These are phyloP conservation scores for Malacosoma neustria DNA, from an alignment of 2,888 invertebrate species.

Conservation along the genomic window DNA sequence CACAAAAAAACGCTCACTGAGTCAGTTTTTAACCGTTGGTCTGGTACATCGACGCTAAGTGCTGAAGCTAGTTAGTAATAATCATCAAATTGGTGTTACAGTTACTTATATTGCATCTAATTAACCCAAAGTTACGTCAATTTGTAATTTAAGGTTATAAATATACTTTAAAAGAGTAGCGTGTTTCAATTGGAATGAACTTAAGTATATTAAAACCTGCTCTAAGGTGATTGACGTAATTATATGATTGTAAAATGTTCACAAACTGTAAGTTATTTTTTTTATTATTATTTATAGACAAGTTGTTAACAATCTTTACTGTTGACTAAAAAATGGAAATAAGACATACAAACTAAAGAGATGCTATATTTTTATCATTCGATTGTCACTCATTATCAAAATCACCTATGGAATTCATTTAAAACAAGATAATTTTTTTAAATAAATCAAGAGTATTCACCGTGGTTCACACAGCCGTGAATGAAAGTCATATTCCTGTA, in stretches of 20 bases:
- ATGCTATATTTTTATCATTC: too few species aligned
- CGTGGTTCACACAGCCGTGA: too few species aligned
- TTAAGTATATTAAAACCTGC: conserved; percentile 16
- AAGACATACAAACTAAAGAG: too few species aligned
- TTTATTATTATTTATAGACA: neutral
- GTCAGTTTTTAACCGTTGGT: neutral
- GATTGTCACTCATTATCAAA: too few species aligned
- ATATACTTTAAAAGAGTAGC: conserved; percentile 16
- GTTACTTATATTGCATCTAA: conserved; percentile 24
- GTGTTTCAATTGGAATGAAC: conserved; percentile 19
- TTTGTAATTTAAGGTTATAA: conserved; percentile 22
- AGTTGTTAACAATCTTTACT: neutral
- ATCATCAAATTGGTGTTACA: conserved; percentile 9
- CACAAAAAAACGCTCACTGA: too few species aligned
- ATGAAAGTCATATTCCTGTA: too few species aligned
- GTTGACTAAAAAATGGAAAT: too few species aligned
- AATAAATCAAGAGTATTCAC: too few species aligned
- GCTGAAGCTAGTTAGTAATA: conserved; percentile 5
- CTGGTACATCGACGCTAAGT: neutral
- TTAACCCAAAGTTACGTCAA: conserved; percentile 22
- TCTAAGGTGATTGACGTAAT: neutral
- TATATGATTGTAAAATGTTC: neutral
- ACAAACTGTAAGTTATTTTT: neutral
- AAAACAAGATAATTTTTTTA: too few species aligned
- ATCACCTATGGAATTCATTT: too few species aligned